A percentile compares a stretch with the other conserved stretches of the same genome.
Evolutionary conservation across 2,797 vertebrate species (phyloP).

Genomic region (Sebastes matsubarae): DNA sequence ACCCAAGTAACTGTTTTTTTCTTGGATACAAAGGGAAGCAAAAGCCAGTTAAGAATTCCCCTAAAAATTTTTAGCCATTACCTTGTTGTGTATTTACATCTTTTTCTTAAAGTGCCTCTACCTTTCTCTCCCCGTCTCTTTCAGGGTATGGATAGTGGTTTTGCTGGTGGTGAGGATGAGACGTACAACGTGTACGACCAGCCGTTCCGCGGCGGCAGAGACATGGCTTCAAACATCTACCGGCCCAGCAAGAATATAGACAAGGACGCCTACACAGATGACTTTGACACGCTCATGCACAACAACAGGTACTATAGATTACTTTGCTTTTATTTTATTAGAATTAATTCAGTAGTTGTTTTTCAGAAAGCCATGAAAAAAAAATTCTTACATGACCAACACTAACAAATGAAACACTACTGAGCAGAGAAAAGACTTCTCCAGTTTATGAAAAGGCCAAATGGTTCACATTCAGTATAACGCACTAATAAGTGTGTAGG

Average conservation of each 20-base stretch:
- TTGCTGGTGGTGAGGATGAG: constrained; percentile 95
- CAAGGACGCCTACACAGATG: constrained; percentile 91
- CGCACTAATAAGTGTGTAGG: not conserved
- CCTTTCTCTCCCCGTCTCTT: not conserved
- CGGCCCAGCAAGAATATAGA: constrained; percentile 93
- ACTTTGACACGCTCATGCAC: constrained; percentile 92
- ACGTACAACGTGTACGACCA: constrained; percentile 96
- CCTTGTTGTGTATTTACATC: not conserved
- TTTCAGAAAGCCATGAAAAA: not conserved
- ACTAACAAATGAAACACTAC: not conserved
- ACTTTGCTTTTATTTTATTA: not conserved
- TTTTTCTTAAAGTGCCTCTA: not conserved
- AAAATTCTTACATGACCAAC: not conserved
- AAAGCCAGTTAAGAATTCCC: not conserved
- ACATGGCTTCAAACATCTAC: constrained; percentile 97
- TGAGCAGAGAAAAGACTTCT: not conserved
- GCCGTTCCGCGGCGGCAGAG: constrained; percentile 90
- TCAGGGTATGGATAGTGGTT: constrained; percentile 97
- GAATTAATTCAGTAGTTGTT: not conserved
- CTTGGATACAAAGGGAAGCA: not conserved
- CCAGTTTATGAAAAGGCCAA: not conserved
- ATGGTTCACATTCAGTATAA: not conserved
- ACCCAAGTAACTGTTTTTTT: not conserved
- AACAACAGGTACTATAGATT: constrained; percentile 84
- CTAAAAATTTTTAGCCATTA: accelerated